Evolutionary conservation across 2,888 invertebrate species (phyloP), one percentile per base, ranked within the genome.

Genomic region (Polia nebulosa): DNA sequence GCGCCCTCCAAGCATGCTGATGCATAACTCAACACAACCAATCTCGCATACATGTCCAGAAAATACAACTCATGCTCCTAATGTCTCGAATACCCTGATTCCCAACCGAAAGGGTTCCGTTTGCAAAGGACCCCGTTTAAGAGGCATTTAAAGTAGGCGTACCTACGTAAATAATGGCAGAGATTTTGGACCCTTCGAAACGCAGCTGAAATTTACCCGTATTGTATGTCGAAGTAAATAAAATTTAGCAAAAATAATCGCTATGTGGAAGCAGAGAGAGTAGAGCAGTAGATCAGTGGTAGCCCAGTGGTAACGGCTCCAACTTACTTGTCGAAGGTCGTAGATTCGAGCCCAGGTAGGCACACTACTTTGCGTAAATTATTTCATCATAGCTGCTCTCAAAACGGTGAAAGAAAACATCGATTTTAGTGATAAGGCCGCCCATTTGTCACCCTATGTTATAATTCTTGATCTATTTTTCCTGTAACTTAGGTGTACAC

Each of bases 121-220:
- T 83, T 82, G 78, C 63, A 74, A 76, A 76, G 76, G 78, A 64
- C 73, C 65, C 78, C 81, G 76, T 80, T 47, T 85, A 83, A 85
- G 81, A 80, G 82, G 72, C 84, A 83, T 86, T 84, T 83, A 78
- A 85, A 85, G 72, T 80, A 67, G 79, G 70, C 78, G 72, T 78
- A 78, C 78, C 80, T 76, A 66, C 76, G 81, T 87, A 86, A 87
- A 88, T 88, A 89, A 87, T 81, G 84, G 76, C 58, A 27, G 41
- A 76, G 78, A 81, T 82, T 69, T 39, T 72, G 59, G 53, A 17
- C 29, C 60, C 32, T 70, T 52, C 1, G 29, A 29, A 25, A 20
- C 7, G 11, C 22, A 36, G 2, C 3, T 7, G 3, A 29, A 11
- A 69, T 59, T 5, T 25, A 13, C 15, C n/a, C 58, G 17, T 11